Evolutionary conservation across 1,140 invertebrate species (phyloP).

Genomic region (Drosophila leontia): DNA sequence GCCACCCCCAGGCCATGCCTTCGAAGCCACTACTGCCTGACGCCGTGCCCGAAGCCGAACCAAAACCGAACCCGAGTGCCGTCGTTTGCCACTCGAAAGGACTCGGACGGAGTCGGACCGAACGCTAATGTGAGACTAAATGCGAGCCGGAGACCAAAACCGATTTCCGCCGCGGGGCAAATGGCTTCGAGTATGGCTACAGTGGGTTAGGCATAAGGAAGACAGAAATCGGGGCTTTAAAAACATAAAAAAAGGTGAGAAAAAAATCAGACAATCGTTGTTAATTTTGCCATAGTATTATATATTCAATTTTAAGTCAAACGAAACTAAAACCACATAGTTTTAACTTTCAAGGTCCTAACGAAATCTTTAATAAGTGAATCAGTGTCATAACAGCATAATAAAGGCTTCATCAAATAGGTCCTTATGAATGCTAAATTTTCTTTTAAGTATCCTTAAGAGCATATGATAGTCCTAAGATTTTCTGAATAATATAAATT

Average conservation of each 20-base stretch:
- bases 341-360: no score
- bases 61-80: slow-evolving; percentile 20
- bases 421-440: background rate
- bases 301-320: no score
- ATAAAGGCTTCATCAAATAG: background rate
- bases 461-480: background rate
- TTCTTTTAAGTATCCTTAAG: background rate
- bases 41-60: background rate
- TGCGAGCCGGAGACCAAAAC: slow-evolving; percentile 66
- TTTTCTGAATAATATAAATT: background rate
- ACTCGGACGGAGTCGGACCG: slow-evolving; percentile 40
- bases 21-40: background rate
- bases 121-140: slow-evolving; percentile 79
- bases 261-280: background rate
- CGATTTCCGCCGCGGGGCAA: slow-evolving; percentile 63
- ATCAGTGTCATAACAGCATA: background rate
- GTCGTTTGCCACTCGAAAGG: slow-evolving; percentile 59
- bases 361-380: no score
- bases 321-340: no score
- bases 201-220: slow-evolving; percentile 6
- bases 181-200: slow-evolving; percentile 15
- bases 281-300: background rate
- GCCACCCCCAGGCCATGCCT: slow-evolving; percentile 8
- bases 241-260: no score
- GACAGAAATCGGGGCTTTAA: background rate